phyloP scores from a whole-genome alignment of 1,140 invertebrate genomes.

The Lycorma delicatula region DNA sequence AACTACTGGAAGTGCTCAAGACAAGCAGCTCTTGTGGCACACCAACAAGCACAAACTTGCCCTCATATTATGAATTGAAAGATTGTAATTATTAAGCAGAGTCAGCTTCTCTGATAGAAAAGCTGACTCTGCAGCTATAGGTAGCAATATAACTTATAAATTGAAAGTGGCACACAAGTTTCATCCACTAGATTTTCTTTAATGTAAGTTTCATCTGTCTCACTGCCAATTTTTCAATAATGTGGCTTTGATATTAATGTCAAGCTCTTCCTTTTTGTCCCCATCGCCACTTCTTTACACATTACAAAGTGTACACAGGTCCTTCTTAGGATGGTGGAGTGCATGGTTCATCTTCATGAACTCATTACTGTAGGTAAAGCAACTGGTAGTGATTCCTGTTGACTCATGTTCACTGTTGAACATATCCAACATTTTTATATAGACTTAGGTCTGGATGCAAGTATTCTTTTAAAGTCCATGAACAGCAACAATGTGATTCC shows the following conservation, averaged over 20 bases:
- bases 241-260: neutral
- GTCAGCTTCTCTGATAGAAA: constrained; percentile 7
- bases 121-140: constrained; percentile 5
- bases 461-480: constrained; percentile 8
- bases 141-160: constrained; percentile 6
- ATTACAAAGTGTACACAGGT: constrained; percentile 10
- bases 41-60: too few relatives aligned
- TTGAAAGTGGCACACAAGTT: neutral
- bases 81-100: constrained; percentile 8
- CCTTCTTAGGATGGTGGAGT: constrained; percentile 9
- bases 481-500: constrained; percentile 12
- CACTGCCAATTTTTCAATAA: neutral
- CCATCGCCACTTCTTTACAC: constrained; percentile 6
- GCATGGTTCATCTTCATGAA: neutral
- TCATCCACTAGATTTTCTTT: too few relatives aligned
- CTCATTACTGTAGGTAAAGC: constrained; percentile 3
- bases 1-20: too few relatives aligned
- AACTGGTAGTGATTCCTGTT: constrained; percentile 3
- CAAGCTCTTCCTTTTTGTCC: neutral
- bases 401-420: neutral
- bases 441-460: constrained; percentile 10
- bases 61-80: neutral
- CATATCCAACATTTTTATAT: constrained; percentile 7
- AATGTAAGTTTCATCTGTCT: neutral
- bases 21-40: constrained; percentile 5